A percentile compares a stretch with the other conserved stretches of the same genome.
Conservation (phyloP, 2,113 vertebrate genomes). For the Callipepla squamata region DNA sequence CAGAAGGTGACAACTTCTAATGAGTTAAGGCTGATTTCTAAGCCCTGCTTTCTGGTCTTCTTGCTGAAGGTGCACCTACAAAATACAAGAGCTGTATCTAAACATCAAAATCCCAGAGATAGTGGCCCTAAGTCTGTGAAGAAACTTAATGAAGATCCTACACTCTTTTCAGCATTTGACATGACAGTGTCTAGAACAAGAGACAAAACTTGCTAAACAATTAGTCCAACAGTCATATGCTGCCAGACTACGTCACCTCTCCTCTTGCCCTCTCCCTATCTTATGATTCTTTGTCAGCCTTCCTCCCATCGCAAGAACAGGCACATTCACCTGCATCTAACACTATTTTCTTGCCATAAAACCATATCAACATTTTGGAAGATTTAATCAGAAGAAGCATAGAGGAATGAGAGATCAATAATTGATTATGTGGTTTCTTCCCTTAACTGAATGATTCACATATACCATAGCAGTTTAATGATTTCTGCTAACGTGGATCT, state of each 20-base stretch:
- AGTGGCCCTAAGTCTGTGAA: neutral
- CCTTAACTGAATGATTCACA: neutral
- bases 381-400: conserved; percentile 55
- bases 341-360: neutral
- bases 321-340: neutral
- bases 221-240: neutral
- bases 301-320: conserved; percentile 6
- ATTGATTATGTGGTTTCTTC: conserved; percentile 55
- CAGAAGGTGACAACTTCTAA: conserved; percentile 20
- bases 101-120: neutral
- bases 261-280: neutral
- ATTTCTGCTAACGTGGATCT: neutral
- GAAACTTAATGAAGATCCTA: neutral
- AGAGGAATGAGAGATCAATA: conserved; percentile 45
- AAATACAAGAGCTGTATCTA: neutral
- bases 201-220: neutral
- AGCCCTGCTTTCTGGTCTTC: neutral
- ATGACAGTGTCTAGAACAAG: neutral
- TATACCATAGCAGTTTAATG: neutral
- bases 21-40: neutral
- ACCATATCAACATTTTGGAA: conserved; percentile 30
- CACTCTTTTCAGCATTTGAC: accelerated
- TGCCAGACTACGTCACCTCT: neutral
- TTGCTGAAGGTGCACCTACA: neutral
- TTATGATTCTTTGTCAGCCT: neutral